Evolutionary conservation across 2,888 invertebrate species (phyloP), one percentile per base, ranked within the genome.

Genomic region (Endotricha flammealis): DNA sequence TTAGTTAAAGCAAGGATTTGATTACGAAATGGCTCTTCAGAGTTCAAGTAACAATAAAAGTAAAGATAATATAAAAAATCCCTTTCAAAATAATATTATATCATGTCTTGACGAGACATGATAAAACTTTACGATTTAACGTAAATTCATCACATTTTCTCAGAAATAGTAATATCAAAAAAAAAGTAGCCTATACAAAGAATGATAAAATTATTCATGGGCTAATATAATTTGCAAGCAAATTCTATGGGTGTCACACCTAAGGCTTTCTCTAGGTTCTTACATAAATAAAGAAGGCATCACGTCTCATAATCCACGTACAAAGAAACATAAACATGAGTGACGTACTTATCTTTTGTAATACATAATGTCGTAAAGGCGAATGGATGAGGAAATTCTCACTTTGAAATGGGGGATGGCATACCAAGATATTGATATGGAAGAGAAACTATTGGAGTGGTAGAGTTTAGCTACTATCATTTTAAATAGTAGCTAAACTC

Each of bases 241-340:
- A 76, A 74, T 65, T 63, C 59, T 53, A 53, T 57, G 55, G 43
- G 42, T 46, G 62, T 35, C 61, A 64, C 53, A 68, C 66, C 66
- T 66, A 62, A 64, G 61, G 57, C 54, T 63, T 57, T 56, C 46
- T 56, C 58, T 60, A 55, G 53, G 60, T 56, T 62, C 53, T 64
- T 69, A 68, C 72, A 75, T 76, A 78, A 80, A 81, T 69, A 78
- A 77, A 63, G 58, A 57, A 60, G 60, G 58, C 64, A 71, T 78
- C 71, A 70, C 80, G 76, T 75, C 67, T 71, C 82, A 81, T 83
- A 80, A 82, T 79, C 77, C 79, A 60, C 70, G 76, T 68, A 80
- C 76, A 80, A 79, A 73, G 78, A 68, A 57, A 68, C 69, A 69
- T 68, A 73, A 74, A 77, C 72, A 72, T 73, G 76, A 80, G 69